Conservation (phyloP, 2,113 vertebrate species). For the Alligator mississippiensis region DNA sequence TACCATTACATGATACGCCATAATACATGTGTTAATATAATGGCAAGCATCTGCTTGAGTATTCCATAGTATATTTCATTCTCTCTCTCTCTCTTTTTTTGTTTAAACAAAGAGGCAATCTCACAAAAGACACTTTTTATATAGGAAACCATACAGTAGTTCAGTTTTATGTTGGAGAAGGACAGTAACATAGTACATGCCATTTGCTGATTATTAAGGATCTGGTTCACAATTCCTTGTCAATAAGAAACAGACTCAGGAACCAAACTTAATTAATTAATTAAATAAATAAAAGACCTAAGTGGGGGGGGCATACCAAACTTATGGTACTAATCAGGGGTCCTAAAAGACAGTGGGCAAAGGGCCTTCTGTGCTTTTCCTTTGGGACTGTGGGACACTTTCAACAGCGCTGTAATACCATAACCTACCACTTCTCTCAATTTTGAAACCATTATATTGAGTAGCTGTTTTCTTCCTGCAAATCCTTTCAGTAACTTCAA, state of each 20-base stretch:
- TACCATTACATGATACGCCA: slow-evolving; percentile 82
- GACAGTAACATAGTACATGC: neutral
- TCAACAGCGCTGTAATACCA: neutral
- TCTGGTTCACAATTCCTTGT: neutral
- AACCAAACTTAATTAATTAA: neutral
- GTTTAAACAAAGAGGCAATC: slow-evolving; percentile 77
- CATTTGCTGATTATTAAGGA: slow-evolving; percentile 40
- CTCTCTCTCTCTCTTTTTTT: slow-evolving; percentile 65
- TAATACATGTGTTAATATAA: slow-evolving; percentile 83
- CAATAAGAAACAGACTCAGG: neutral
- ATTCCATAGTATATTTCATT: slow-evolving; percentile 71
- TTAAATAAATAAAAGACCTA: neutral
- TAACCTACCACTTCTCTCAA: neutral
- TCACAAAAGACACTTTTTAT: slow-evolving; percentile 67
- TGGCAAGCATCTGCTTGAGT: slow-evolving; percentile 78
- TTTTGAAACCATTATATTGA: neutral
- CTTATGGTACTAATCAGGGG: neutral
- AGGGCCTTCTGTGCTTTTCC: neutral
- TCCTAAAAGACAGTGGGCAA: neutral
- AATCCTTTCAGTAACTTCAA: neutral
- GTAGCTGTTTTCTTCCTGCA: neutral
- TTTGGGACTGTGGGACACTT: neutral
- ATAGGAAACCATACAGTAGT: slow-evolving; percentile 54
- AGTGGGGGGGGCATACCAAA: neutral
- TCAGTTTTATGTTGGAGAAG: slow-evolving; percentile 37